Percentiles rank a stretch among this genome's conserved stretches.
Conservation (phyloP, 2,888 invertebrate species). For the Abrostola triplasia region DNA sequence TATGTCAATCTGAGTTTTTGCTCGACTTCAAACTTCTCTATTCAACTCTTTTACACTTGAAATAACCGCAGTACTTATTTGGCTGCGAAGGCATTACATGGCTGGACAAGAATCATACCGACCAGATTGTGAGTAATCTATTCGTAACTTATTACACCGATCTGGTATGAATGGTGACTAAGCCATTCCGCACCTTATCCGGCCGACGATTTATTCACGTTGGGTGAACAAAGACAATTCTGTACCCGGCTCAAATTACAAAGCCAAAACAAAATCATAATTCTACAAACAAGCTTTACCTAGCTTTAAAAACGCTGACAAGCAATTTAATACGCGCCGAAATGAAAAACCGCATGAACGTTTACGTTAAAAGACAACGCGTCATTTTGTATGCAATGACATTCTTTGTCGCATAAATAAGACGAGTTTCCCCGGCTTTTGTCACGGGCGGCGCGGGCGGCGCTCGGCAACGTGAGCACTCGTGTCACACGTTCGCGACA, state of each 20-base stretch:
- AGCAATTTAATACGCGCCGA: constrained; percentile 10
- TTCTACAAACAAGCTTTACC: constrained; percentile 7
- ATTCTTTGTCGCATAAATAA: constrained; percentile 26
- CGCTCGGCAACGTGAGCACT: neutral
- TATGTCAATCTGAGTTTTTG: constrained; percentile 3
- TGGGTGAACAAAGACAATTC: neutral
- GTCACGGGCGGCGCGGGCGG: constrained; percentile 2
- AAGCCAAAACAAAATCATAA: constrained; percentile 3
- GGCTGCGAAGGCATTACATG: too few relatives aligned
- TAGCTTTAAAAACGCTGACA: constrained; percentile 6
- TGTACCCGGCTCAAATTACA: constrained; percentile 3
- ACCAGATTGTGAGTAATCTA: neutral
- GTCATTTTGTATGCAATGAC: constrained; percentile 25
- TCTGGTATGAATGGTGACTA: neutral
- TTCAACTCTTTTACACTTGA: too few relatives aligned
- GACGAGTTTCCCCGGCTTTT: neutral
- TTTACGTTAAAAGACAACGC: constrained; percentile 13
- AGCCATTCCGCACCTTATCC: constrained; percentile 4
- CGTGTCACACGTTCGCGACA: constrained; percentile 42
- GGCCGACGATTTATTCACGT: neutral
- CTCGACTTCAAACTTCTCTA: neutral
- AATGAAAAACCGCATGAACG: constrained; percentile 18
- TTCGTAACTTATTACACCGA: neutral
- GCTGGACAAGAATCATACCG: too few relatives aligned
- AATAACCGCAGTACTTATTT: too few relatives aligned